Conservation (phyloP, 2,888 invertebrate genomes). For the Pterostichus madidus region DNA sequence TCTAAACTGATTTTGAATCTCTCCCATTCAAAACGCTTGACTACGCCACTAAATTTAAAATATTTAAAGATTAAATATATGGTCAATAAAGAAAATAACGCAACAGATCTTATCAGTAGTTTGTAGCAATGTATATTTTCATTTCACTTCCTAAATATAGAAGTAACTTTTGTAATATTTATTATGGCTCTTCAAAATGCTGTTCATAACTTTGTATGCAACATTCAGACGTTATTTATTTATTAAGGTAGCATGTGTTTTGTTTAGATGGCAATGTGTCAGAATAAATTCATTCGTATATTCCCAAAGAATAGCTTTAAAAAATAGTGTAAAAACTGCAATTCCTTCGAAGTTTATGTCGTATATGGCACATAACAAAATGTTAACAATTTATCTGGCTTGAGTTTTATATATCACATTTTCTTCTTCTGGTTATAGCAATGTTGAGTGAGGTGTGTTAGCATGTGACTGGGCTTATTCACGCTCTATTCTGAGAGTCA, state of each 20-base stretch:
- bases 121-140: no score
- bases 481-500: conserved; percentile 16
- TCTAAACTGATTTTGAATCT: no score
- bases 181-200: no score
- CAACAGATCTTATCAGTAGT: no score
- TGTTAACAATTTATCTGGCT: conserved; percentile 75
- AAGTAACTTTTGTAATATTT: no score
- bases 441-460: conserved; percentile 67
- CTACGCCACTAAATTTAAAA: no score
- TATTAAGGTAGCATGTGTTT: conserved; percentile 1
- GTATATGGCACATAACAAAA: conserved; percentile 74
- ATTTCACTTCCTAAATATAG: no score
- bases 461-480: conserved; percentile 69
- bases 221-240: no score
- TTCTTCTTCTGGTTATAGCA: conserved; percentile 72
- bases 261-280: conserved; percentile 34
- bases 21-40: no score
- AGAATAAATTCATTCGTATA: conserved; percentile 41
- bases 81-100: no score
- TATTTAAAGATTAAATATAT: no score
- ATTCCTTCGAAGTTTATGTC: conserved; percentile 69
- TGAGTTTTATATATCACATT: conserved; percentile 75
- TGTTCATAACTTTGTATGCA: no score
- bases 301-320: conserved; percentile 37
- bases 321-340: conserved; percentile 61